A percentile compares a stretch with the other conserved stretches of the same genome.
Conservation (phyloP, 2,888 invertebrate genomes). For the Xanthorhoe spadicearia region DNA sequence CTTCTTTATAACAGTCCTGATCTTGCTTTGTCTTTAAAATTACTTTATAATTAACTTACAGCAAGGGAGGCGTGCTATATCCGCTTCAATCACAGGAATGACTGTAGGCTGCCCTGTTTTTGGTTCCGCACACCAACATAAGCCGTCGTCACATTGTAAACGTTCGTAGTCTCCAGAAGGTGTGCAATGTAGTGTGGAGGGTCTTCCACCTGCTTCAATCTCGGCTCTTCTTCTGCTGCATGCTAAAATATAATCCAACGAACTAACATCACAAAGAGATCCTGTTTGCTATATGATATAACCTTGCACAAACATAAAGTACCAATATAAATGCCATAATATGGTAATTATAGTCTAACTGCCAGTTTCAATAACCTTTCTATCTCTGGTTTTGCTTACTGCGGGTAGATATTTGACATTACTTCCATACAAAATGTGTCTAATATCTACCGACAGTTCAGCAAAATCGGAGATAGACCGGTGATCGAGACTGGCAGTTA, state of each 20-base stretch:
- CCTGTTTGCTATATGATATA: background rate
- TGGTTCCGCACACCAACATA: conserved; percentile 88
- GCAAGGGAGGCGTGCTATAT: conserved; percentile 86
- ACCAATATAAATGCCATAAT: background rate
- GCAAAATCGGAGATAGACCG: no score
- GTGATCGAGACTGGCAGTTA: no score
- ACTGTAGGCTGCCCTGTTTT: conserved; percentile 85
- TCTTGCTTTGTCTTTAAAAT: background rate
- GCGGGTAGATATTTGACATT: no score
- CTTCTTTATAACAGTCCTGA: no score
- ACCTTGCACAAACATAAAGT: no score
- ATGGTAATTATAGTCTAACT: no score
- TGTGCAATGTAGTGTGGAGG: conserved; percentile 87
- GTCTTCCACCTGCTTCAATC: conserved; percentile 71
- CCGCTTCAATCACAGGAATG: conserved; percentile 82
- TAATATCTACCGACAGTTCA: no score
- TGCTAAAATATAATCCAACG: conserved; percentile 64
- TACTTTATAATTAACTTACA: conserved; percentile 76
- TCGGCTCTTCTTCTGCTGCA: conserved; percentile 86
- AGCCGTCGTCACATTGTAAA: conserved; percentile 87
- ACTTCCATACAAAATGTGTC: no score
- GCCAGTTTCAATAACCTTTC: no score
- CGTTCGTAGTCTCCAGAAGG: conserved; percentile 87
- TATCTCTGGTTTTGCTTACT: no score
- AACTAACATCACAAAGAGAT: background rate